A percentile compares a stretch with the other conserved stretches of the same genome.
Evolutionary conservation across 2,797 vertebrate species (phyloP).

Genomic region (Sternarchorhynchus goeldii): DNA sequence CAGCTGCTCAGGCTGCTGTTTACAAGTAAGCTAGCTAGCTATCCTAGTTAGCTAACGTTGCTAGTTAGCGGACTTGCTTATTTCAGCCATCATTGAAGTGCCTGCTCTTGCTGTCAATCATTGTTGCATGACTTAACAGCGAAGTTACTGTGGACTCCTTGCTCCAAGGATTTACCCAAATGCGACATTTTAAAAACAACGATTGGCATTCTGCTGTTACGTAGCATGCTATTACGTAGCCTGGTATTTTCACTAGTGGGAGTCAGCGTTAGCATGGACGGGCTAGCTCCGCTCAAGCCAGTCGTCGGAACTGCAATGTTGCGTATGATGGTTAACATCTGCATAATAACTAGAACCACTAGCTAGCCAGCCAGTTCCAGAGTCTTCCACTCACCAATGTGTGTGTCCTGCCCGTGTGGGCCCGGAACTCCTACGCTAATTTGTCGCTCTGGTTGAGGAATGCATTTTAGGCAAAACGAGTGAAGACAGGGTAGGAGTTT

Average conservation of each 20-base stretch:
- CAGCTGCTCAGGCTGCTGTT: neutral
- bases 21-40: neutral
- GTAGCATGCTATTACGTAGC: no score
- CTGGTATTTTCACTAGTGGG: no score
- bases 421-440: constrained; percentile 89
- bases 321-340: neutral
- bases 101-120: neutral
- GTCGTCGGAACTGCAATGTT: no score
- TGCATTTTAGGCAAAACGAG: constrained; percentile 94
- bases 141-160: no score
- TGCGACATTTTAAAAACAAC: no score
- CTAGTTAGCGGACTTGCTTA: neutral
- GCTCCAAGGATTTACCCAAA: no score
- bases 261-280: no score
- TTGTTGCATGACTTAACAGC: no score
- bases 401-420: constrained; percentile 91
- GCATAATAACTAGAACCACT: no score
- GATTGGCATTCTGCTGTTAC: no score
- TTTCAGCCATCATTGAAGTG: neutral
- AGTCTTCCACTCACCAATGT: constrained; percentile 82
- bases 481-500: constrained; percentile 97
- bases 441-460: constrained; percentile 92
- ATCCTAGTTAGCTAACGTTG: neutral
- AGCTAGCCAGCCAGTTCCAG: neutral
- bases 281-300: no score